These are phyloP conservation scores for Geococcyx californianus DNA, from an alignment of 2,113 vertebrate species.

Conservation along the genomic window DNA sequence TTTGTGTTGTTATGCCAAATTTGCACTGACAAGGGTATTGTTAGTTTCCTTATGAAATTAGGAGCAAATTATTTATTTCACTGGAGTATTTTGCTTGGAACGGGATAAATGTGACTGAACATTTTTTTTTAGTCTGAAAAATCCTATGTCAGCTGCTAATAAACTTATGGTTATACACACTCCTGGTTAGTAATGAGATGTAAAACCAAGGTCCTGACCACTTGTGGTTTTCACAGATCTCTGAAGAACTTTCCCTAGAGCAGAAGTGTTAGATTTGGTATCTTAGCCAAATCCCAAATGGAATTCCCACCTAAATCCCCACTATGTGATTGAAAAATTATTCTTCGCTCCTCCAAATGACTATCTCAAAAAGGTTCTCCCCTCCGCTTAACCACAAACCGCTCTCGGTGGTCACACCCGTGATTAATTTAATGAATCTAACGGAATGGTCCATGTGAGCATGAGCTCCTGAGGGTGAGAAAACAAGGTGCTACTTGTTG, in stretches of 20 bases:
- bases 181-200: constrained; percentile 7
- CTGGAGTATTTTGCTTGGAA: not conserved
- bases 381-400: not conserved
- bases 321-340: not conserved
- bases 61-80: not conserved
- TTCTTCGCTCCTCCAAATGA: not conserved
- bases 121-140: not conserved
- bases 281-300: not conserved
- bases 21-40: not conserved
- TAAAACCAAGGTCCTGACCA: constrained; percentile 27
- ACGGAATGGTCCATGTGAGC: not conserved
- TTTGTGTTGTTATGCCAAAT: not conserved
- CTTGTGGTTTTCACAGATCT: constrained; percentile 4
- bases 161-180: not conserved
- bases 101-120: not conserved
- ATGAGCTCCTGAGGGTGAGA: not conserved
- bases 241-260: constrained; percentile 6
- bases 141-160: not conserved
- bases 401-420: not conserved
- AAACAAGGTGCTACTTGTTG: rapidly evolving
- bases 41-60: not conserved
- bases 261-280: not conserved
- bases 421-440: not conserved
- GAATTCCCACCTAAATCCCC: not conserved
- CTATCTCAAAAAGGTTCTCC: not conserved